phyloP scores from a whole-genome alignment of 2,113 vertebrate genomes.

The Halichoerus grypus region DNA sequence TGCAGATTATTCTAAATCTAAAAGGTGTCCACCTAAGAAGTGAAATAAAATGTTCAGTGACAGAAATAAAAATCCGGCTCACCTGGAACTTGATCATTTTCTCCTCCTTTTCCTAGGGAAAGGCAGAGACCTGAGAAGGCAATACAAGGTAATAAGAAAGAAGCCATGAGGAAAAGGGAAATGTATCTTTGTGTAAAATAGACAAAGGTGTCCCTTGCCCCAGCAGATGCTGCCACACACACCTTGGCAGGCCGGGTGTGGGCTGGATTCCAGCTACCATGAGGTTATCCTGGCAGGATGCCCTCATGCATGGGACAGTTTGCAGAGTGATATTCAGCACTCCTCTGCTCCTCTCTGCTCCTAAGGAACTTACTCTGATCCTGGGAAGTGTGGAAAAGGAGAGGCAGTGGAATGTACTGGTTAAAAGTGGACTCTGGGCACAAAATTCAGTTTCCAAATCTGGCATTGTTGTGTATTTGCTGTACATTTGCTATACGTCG shows the following conservation, averaged over 20 bases:
- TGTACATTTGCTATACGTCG: neutral
- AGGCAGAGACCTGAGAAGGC: conserved; percentile 56
- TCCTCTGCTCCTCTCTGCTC: neutral
- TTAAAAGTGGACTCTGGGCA: neutral
- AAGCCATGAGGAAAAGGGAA: neutral
- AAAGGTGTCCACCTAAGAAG: neutral
- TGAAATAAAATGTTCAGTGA: neutral
- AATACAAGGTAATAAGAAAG: neutral
- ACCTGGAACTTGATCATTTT: conserved; percentile 73
- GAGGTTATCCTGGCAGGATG: neutral
- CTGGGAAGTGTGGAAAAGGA: neutral
- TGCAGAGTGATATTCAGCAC: neutral
- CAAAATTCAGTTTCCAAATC: neutral
- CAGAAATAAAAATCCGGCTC: conserved; percentile 45
- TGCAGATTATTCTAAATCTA: neutral
- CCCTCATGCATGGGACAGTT: fast-evolving
- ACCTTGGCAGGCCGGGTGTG: fast-evolving
- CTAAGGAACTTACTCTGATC: neutral
- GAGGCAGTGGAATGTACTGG: neutral
- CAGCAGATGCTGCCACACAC: neutral
- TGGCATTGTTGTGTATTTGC: neutral
- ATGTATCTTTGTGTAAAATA: neutral
- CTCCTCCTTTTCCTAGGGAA: conserved; percentile 37
- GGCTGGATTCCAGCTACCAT: neutral
- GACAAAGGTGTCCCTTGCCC: neutral